phyloP scores from a whole-genome alignment of 2,113 vertebrate genomes.

The Osmerus eperlanus region DNA sequence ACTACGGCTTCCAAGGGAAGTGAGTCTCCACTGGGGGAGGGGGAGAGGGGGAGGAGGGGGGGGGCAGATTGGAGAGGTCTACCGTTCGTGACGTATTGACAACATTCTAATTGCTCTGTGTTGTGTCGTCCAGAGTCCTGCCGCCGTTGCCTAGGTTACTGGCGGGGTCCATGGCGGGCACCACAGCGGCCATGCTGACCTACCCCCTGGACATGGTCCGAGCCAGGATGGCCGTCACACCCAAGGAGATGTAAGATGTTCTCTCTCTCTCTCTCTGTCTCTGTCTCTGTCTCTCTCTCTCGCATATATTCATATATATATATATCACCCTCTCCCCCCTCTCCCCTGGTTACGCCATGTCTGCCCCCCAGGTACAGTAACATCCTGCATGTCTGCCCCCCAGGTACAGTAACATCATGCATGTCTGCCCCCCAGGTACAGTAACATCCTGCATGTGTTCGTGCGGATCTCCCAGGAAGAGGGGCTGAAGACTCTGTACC shows the following conservation, averaged over 20 bases:
- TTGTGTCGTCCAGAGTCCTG: constrained; percentile 72
- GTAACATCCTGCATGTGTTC: constrained; percentile 94
- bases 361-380: constrained; percentile 86
- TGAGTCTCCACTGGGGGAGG: constrained; percentile 48
- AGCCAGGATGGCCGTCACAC: constrained; percentile 96
- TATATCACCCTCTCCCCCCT: not conserved
- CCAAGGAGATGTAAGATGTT: constrained; percentile 92
- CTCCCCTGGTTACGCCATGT: not conserved
- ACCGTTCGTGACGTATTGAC: not conserved
- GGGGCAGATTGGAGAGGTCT: not conserved
- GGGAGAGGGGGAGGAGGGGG: too few relatives aligned
- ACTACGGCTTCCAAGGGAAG: constrained; percentile 91
- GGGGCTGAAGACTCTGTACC: constrained; percentile 86
- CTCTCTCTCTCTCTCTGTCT: not conserved
- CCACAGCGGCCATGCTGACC: constrained; percentile 86
- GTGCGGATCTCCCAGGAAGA: constrained; percentile 92
- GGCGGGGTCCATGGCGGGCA: constrained; percentile 89
- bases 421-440: constrained; percentile 77
- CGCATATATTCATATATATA: too few relatives aligned
- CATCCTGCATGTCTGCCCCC: constrained; percentile 86
- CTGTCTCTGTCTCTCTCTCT: not conserved
- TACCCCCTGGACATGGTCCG: constrained; percentile 97
- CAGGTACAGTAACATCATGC: constrained; percentile 97
- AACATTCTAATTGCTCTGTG: not conserved
- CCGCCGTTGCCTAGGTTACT: constrained; percentile 88